phyloP scores from a whole-genome alignment of 2,797 vertebrate genomes.

The Oceanodroma leucorhoa region DNA sequence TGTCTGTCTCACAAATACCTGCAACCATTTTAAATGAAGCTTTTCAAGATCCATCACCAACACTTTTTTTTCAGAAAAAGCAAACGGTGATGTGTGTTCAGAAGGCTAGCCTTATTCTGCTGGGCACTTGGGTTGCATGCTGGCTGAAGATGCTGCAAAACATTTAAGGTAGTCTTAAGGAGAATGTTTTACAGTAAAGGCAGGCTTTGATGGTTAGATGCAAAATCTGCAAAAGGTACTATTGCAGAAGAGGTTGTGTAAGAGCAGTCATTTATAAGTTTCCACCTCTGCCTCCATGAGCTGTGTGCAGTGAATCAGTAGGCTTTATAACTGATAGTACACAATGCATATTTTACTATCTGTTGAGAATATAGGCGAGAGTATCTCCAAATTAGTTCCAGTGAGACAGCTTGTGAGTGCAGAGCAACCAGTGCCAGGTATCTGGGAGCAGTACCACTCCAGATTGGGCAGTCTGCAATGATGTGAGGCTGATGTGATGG shows the following conservation, averaged over 20 bases:
- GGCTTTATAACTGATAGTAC: background rate
- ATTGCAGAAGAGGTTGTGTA: background rate
- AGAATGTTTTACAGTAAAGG: background rate
- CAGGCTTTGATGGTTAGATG: background rate
- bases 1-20: background rate
- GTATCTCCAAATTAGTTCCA: background rate
- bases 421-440: background rate
- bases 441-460: background rate
- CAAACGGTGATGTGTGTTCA: rapidly evolving
- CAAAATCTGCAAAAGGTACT: background rate
- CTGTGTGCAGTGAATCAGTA: background rate
- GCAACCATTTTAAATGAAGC: background rate
- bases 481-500: background rate
- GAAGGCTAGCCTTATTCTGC: background rate
- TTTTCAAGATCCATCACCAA: background rate
- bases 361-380: background rate
- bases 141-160: background rate
- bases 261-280: background rate
- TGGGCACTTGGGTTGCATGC: background rate
- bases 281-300: background rate
- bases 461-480: background rate
- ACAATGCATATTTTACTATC: background rate
- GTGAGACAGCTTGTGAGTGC: background rate
- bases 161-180: background rate
- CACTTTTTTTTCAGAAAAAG: background rate